Conservation (phyloP, 1,140 invertebrate species). For the Drosophila persimilis region DNA sequence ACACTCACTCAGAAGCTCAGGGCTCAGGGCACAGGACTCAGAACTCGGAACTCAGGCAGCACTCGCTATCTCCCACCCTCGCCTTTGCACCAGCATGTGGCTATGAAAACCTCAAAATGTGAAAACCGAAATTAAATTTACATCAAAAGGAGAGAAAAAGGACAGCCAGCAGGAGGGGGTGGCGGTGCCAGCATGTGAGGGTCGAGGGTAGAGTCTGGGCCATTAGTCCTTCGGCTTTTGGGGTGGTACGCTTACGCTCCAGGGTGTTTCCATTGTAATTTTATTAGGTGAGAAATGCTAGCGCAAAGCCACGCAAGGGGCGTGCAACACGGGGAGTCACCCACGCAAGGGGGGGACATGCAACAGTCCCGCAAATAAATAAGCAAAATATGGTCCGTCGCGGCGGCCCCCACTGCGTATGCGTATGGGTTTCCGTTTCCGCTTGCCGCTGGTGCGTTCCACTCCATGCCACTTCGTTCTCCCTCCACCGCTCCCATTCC, state of each 20-base stretch:
- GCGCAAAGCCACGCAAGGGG: too few species aligned
- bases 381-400: constrained; percentile 61
- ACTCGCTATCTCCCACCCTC: not conserved
- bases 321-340: constrained; percentile 3
- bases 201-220: constrained; percentile 10
- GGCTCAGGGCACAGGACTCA: constrained; percentile 1
- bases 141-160: constrained; percentile 60
- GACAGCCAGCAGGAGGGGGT: constrained; percentile 12
- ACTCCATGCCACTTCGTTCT: not conserved
- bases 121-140: constrained; percentile 79
- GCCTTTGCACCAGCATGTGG: constrained; percentile 29
- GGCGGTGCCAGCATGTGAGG: constrained; percentile 44
- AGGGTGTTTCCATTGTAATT: constrained; percentile 64
- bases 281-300: constrained; percentile 76
- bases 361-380: constrained; percentile 50
- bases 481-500: constrained; percentile 8
- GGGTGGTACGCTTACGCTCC: not conserved
- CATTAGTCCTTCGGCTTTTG: constrained; percentile 1
- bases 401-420: constrained; percentile 40
- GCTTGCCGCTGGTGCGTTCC: not conserved
- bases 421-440: constrained; percentile 53
- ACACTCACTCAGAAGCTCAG: constrained; percentile 39
- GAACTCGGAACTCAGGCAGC: not conserved
- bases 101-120: constrained; percentile 73
- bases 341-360: not conserved